Conservation (phyloP, 2,113 vertebrate genomes). For the Actenoides lindsayi region DNA sequence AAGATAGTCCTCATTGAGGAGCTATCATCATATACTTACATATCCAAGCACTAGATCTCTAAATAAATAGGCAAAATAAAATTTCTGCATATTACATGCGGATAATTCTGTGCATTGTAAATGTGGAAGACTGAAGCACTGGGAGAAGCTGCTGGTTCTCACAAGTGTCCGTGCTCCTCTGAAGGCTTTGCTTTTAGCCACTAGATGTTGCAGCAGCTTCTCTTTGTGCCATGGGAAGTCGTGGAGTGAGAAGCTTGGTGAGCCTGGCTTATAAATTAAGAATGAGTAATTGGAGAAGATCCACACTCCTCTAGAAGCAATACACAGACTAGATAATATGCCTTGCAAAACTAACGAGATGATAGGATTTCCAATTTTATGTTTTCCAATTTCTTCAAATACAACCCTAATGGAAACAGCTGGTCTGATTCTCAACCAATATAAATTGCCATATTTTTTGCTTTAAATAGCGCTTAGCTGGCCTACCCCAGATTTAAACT, state of each 20-base stretch:
- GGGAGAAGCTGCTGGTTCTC: neutral
- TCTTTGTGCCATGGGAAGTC: neutral
- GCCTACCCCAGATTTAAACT: conserved; percentile 33
- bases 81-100: neutral
- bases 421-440: conserved; percentile 42
- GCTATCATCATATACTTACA: neutral
- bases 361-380: conserved; percentile 50
- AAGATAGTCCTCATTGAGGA: neutral
- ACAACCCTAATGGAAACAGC: conserved; percentile 51
- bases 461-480: neutral
- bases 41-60: neutral
- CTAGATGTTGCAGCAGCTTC: conserved; percentile 39
- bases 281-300: conserved; percentile 56
- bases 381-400: conserved; percentile 64
- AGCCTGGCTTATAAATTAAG: conserved; percentile 39
- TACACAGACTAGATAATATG: conserved; percentile 35
- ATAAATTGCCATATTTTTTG: conserved; percentile 44
- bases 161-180: neutral
- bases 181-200: neutral
- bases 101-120: neutral
- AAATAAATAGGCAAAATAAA: neutral
- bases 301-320: conserved; percentile 16
- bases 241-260: neutral
- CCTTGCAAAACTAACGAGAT: conserved; percentile 41
- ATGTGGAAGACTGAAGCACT: neutral